Evolutionary conservation across 2,797 vertebrate genomes (phyloP), one percentile per base, ranked within the genome.

Genomic region (Hydrolagus colliei): DNA sequence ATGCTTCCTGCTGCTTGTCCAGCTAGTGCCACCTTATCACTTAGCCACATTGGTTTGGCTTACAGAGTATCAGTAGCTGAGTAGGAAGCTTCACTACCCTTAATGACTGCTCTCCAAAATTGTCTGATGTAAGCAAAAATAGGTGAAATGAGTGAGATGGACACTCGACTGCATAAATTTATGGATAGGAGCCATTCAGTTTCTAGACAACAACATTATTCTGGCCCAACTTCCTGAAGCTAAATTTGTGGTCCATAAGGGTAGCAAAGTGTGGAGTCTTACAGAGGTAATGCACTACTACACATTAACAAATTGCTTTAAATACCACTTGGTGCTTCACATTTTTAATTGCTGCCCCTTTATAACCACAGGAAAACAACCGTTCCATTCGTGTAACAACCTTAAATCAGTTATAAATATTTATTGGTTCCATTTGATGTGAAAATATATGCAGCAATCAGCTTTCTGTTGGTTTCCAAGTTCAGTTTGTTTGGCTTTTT

Each of bases 361-460:
- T 84, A 18, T 71, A 84, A 52, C 32, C 79, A 67, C 52, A 71
- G 63, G 35, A 41, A 35, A 71, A 84, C 16, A 20, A 82, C 20
- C 35, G 11, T 80, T 5, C 27, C 62, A 63, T 32, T 84, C 68
- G 79, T 67, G 65, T 84, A 84, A 84, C 41, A 52, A 52, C 9
- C 9, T 84, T 84, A n/a, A 32, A 84, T 41, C 67, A 84, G 67
- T 71, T 84, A 84, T 84, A 84, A 84, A 84, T 84, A 84, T 84
- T 84, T 84, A 84, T 35, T 67, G n/a, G 65, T 63, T 71, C 71
- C 65, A 84, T 67, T 68, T 84, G 20, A 41, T 71, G 20, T 71
- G 35, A 52, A 71, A 82, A 79, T 68, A 52, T 52, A 52, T 84
- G 79, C 65, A 68, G 79, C 79, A 84, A 71, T 84, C 79, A 84